These are phyloP conservation scores for Salticus scenicus DNA, from an alignment of 2,888 invertebrate genomes.

Conservation along the genomic window DNA sequence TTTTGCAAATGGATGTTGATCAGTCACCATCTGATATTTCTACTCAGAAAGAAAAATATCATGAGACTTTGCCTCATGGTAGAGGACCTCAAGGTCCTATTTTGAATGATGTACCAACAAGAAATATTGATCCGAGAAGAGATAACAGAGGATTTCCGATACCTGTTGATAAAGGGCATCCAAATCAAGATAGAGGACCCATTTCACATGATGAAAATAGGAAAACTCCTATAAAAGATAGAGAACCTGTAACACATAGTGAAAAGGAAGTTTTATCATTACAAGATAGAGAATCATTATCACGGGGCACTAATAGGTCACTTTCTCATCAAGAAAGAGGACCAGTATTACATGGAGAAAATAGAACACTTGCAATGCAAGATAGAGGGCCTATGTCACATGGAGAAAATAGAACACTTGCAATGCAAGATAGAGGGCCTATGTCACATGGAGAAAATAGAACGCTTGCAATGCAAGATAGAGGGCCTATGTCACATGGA, in stretches of 20 bases:
- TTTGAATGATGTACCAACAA: neutral
- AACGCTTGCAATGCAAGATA: neutral
- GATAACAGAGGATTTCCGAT: neutral
- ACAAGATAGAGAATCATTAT: neutral
- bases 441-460: neutral
- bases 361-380: neutral
- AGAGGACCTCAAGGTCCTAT: neutral
- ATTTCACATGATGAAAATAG: neutral
- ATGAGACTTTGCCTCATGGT: neutral
- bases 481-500: neutral
- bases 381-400: neutral
- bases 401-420: neutral
- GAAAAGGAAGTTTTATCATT: too few species aligned
- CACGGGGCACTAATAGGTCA: neutral
- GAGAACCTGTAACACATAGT: neutral
- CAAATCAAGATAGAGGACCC: neutral
- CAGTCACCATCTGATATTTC: neutral
- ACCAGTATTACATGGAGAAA: neutral
- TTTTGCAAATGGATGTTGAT: conserved; percentile 39
- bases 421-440: neutral
- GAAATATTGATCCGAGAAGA: conserved; percentile 14
- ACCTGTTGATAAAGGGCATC: neutral
- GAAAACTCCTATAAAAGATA: neutral
- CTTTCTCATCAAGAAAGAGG: neutral
- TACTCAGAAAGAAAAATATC: neutral